These are phyloP conservation scores for Druon quercuslanigerum DNA, from an alignment of 1,140 invertebrate species.

Conservation along the genomic window DNA sequence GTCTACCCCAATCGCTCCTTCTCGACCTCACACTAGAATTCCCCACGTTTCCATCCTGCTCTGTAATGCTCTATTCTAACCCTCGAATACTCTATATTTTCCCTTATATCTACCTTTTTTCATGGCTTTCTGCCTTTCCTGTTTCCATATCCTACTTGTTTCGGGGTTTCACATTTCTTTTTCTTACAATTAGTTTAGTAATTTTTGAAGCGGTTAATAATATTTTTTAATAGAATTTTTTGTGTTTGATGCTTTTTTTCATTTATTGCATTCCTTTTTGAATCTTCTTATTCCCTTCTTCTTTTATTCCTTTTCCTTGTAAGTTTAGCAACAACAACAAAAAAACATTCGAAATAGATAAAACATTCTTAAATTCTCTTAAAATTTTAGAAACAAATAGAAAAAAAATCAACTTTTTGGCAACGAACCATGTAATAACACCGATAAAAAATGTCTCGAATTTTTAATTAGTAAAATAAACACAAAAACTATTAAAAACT, in stretches of 20 bases:
- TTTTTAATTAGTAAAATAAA: no score
- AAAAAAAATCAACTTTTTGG: no score
- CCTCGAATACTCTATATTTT: neutral
- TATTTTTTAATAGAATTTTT: neutral
- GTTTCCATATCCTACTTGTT: neutral
- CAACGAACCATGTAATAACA: no score
- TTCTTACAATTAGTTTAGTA: no score
- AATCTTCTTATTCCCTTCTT: neutral
- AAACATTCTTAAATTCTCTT: no score
- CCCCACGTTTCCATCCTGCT: neutral
- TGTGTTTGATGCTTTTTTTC: neutral
- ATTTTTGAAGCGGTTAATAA: neutral
- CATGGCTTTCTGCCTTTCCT: neutral
- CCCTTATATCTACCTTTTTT: neutral
- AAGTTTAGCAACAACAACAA: no score
- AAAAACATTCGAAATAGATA: no score
- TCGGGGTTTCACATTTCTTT: neutral
- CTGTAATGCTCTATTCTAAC: neutral
- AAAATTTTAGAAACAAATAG: no score
- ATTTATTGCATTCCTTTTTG: neutral
- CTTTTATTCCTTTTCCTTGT: no score
- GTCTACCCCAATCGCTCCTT: constrained; percentile 12
- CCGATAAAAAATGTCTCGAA: no score
- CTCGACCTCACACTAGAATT: neutral
- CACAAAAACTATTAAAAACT: no score